Base-by-base conservation (phyloP, 2,113 vertebrate genomes). In the Macroglossus sobrinus region DNA sequence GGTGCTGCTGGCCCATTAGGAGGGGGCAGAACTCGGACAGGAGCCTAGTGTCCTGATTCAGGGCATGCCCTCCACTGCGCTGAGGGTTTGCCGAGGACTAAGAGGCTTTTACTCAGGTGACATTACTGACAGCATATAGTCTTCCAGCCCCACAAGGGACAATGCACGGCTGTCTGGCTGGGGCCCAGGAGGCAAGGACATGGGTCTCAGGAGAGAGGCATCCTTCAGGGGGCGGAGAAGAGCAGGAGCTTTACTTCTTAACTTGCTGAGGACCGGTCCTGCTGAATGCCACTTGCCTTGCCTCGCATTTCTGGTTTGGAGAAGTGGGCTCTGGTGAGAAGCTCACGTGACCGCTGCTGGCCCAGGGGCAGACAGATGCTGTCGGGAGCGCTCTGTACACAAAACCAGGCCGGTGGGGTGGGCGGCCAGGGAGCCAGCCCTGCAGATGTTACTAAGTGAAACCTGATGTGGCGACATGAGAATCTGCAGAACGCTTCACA, bases 401-500 rank as follows among this genome's bases (percentile, higher is more conserved):
- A 59, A 71, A 79, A 18, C 33, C 53, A 28, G 92, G 82, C 64
- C 0, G 21, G 85, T 1, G 6, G 92, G n/a, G 94, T 12, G 55
- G 38, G 95, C 10, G 26, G 97, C 69, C 3, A 11, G 96, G 89
- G 97, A 97, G 97, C 84, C 57, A 30, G 95, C 4, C 53, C 95
- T 74, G 81, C 98, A 98, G 97, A 98, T 96, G 97, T 91, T 90
- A 84, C 82, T 98, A 18, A 92, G 97, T 1, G 14, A 97, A 98
- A 98, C 96, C 97, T 97, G 30, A 93, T 97, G 98, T 40, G 26
- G 97, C 2, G 22, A 98, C 69, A 94, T 93, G 97, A 97, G 98
- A 98, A 98, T 97, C 97, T 78, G 96, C 0, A 30, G 18, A 0
- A 72, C 1, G 0, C 55, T 96, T 96, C 89, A 92, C 94, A 95